A percentile compares a stretch with the other conserved stretches of the same genome.
Evolutionary conservation across 2,888 invertebrate genomes (phyloP).

Genomic region (Tachina fera): DNA sequence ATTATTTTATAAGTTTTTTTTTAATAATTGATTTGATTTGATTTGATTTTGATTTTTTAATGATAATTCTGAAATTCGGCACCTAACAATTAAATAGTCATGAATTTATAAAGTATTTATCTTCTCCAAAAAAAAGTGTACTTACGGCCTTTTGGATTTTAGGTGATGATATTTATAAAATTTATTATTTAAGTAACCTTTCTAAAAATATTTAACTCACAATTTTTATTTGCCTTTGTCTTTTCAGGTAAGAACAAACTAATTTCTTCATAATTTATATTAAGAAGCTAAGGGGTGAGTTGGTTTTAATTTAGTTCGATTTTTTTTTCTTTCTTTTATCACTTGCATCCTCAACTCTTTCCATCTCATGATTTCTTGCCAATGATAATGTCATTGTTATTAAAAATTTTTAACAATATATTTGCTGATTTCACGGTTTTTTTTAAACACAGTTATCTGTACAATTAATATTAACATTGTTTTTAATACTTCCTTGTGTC

Average conservation of each 20-base stretch:
- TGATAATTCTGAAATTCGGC: too few species aligned
- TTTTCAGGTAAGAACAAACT: background rate
- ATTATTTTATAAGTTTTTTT: too few species aligned
- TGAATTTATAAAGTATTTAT: too few species aligned
- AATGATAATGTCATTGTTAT: background rate
- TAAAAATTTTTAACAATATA: background rate
- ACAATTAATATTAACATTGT: constrained; percentile 16
- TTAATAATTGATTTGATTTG: too few species aligned
- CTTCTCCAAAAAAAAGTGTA: too few species aligned
- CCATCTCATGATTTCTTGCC: background rate
- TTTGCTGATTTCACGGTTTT: background rate
- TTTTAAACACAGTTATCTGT: background rate
- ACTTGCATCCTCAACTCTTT: too few species aligned
- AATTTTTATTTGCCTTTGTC: background rate
- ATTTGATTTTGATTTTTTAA: too few species aligned
- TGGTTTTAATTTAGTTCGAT: background rate
- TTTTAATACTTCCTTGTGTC: constrained; percentile 21
- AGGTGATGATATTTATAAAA: too few species aligned
- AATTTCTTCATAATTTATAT: background rate
- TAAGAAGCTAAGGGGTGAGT: background rate
- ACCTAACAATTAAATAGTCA: too few species aligned
- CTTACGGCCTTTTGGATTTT: too few species aligned
- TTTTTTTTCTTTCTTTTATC: too few species aligned
- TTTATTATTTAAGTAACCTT: too few species aligned
- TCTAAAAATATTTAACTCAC: background rate